Evolutionary conservation across 2,113 vertebrate genomes (phyloP).

Genomic region (Heteronetta atricapilla): DNA sequence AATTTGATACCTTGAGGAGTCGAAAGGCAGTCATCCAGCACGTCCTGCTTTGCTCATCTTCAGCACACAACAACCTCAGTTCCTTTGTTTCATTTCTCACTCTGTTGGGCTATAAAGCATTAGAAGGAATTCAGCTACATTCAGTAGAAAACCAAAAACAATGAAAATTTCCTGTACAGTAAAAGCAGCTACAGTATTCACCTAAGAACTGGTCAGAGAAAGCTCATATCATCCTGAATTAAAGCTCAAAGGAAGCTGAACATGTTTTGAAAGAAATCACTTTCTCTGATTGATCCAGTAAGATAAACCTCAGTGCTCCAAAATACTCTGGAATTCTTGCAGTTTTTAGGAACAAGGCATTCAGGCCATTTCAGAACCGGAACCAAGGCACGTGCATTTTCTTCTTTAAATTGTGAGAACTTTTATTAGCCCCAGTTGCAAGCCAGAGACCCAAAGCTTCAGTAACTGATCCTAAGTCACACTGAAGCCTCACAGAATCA

Average conservation of each 20-base stretch:
- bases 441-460: background rate
- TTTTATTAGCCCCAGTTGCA: background rate
- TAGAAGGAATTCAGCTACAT: background rate
- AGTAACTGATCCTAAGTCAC: background rate
- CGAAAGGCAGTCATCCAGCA: slow-evolving; percentile 97
- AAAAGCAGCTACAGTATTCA: background rate
- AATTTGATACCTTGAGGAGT: slow-evolving; percentile 90
- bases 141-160: background rate
- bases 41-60: slow-evolving; percentile 90
- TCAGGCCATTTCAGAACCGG: background rate
- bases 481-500: background rate
- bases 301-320: background rate
- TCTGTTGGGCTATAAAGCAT: slow-evolving; percentile 87
- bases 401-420: background rate
- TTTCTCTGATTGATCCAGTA: background rate
- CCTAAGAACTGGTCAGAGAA: background rate
- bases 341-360: background rate
- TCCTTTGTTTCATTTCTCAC: slow-evolving; percentile 88
- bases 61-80: slow-evolving; percentile 90
- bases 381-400: background rate
- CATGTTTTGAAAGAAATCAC: background rate
- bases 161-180: background rate
- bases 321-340: background rate
- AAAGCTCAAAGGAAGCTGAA: background rate
- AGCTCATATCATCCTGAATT: background rate